Evolutionary conservation across 2,113 vertebrate species (phyloP), one percentile per base, ranked within the genome.

Genomic region (Embiotoca jacksoni): DNA sequence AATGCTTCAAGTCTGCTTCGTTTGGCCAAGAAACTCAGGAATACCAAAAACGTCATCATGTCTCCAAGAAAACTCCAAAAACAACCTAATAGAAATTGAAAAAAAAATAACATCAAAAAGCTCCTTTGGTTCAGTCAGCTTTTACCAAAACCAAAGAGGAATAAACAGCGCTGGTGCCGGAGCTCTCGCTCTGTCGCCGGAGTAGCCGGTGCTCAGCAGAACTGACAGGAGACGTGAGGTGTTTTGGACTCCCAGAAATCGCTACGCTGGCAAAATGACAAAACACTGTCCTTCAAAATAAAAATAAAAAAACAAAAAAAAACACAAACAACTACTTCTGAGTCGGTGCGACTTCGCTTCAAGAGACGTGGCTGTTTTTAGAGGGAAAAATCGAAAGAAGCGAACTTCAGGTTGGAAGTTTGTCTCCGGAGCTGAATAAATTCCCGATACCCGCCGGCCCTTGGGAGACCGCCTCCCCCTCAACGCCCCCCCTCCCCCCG

Each of bases 211-310:
- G 63, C 60, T 60, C 30, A 46, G 37, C 14, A 16, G 16, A 57
- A 70, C 60, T 46, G 80, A 75, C 70, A 64, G 59, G 50, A 39
- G 47, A 81, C 5, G 31, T 76, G 47, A 78, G 14, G 58, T 30
- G 23, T 53, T 73, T 32, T 75, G 23, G 81, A 87, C 81, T 87
- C 56, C 23, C 46, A 7, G 57, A 64, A 54, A 52, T 23, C 37
- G 72, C 75, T 4, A 3, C 23, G 6, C n/a, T 31, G 60, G 35
- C 81, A 75, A 39, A 10, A 53, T 72, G 84, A 86, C 84, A 80
- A 75, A 82, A 84, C 78, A 73, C 54, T 52, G n/a, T 6, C 56
- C 30, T 3, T 62, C 80, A 82, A 14, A 6, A 74, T 1, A 44
- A 57, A 68, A 10, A 7, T n/a, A 5, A 10, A 16, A 69, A 14